These are phyloP conservation scores for Platanista minor DNA, from an alignment of 2,113 vertebrate genomes.

Conservation along the genomic window DNA sequence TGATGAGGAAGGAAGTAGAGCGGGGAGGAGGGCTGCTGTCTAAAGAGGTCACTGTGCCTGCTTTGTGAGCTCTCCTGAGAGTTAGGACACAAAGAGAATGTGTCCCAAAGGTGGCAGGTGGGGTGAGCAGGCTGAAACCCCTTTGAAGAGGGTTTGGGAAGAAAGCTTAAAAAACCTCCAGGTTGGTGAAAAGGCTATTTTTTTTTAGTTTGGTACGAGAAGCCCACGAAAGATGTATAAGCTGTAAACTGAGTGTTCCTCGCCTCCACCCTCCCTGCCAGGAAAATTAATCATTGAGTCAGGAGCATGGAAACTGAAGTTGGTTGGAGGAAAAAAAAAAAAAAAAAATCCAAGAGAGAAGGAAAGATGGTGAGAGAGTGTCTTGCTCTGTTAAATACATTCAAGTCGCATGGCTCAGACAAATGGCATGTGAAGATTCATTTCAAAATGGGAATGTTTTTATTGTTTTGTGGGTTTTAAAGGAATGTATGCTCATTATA, in stretches of 20 bases:
- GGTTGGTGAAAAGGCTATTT: neutral
- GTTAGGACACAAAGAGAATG: no score
- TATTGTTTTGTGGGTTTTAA: neutral
- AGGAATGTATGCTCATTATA: neutral
- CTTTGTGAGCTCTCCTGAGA: neutral
- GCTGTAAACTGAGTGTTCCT: neutral
- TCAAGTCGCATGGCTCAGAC: neutral
- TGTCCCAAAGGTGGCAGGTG: neutral
- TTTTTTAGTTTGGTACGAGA: neutral
- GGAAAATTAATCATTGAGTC: neutral
- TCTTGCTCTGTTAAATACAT: neutral
- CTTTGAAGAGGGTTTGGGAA: neutral
- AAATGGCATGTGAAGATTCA: neutral
- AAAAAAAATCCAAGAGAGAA: neutral
- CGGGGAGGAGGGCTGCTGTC: neutral
- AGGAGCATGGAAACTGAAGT: neutral
- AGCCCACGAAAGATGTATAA: neutral
- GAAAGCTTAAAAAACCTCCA: neutral
- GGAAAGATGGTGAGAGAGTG: neutral
- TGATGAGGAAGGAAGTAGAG: neutral
- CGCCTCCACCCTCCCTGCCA: neutral
- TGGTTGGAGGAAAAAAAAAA: neutral
- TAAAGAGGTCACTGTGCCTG: neutral
- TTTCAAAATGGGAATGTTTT: neutral
- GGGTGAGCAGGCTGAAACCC: neutral